Base-by-base conservation (phyloP, 2,797 vertebrate genomes). In the Tragelaphus oryx region DNA sequence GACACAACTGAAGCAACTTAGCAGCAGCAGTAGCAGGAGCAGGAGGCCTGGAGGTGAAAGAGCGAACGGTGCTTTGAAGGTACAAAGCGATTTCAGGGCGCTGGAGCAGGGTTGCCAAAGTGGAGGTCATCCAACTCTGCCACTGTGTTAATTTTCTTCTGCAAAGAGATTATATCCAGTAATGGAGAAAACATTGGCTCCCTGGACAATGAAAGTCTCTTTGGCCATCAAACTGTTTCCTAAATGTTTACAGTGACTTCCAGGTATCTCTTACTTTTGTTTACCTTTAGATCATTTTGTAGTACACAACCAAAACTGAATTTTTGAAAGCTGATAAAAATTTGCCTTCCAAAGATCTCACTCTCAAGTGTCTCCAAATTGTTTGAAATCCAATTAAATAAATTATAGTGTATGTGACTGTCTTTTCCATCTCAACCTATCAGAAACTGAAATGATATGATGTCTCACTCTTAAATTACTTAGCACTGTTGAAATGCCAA, bases 391-490 rank as follows among this genome's bases (percentile, higher is more conserved):
- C 54, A 86, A 7, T 3, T 79, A 84, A 90, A 93, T 95, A 78
- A 74, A 89, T 96, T 93, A 46, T 78, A 94, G 62, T 92, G 60
- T 30, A 20, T 57, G 4, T 59, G 74, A 89, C 44, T 91, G 12
- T 95, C 26, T 59, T 93, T 89, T 81, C 59, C 79, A 60, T 89
- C 93, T 95, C 81, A 83, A 22, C 46, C 54, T 79, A 80, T 87
- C 91, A 52, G 81, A 89, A 94, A 82, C 94, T 62, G 57, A 95
- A 95, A 89, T 87, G 80, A 87, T 93, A 78, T 24, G 89, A 78
- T 90, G 37, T 84, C 52, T 97, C 83, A 44, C 52, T 96, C 80
- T 52, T 87, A 81, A 96, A 92, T 93, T 83, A 81, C 87, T 60
- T 91, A 91, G 14, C 55, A 95, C 68, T 74, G 37, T 85, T 41